Evolutionary conservation across 1,140 invertebrate genomes (phyloP).

Genomic region (Campoletis sonorensis): DNA sequence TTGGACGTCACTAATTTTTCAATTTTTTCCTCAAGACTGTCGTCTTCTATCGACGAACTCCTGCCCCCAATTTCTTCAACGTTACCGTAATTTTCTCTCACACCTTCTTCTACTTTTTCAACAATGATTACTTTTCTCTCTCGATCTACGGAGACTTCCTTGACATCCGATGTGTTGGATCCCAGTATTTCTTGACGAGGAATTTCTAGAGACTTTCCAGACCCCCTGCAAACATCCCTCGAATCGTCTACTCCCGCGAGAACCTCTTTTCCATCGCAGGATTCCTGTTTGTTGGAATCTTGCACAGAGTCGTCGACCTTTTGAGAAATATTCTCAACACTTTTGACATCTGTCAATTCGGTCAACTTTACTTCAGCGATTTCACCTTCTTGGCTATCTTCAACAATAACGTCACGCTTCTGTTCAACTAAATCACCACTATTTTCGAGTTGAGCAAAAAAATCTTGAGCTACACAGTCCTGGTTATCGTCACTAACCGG

Average conservation of each 20-base stretch:
- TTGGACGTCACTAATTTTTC: background rate
- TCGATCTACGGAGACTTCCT: background rate
- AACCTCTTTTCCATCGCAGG: too few species aligned
- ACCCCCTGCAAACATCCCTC: background rate
- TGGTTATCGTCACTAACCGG: background rate
- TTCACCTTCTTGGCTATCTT: background rate
- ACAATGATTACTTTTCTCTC: background rate
- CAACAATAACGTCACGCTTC: too few species aligned
- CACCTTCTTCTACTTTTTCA: slow-evolving; percentile 10
- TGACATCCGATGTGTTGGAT: background rate
- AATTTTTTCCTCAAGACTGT: slow-evolving; percentile 27
- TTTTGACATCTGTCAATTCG: too few species aligned
- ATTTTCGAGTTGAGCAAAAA: background rate
- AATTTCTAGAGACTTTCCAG: background rate
- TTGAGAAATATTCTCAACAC: slow-evolving; percentile 2
- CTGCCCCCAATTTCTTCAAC: background rate
- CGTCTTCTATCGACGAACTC: slow-evolving; percentile 30
- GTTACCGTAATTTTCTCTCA: slow-evolving; percentile 16
- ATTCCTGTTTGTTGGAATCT: background rate
- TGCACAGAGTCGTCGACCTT: background rate
- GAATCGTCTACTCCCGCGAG: background rate
- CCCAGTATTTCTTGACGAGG: background rate
- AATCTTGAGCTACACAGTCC: background rate
- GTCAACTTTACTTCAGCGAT: background rate
- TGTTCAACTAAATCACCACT: background rate